Evolutionary conservation across 2,797 vertebrate genomes (phyloP).

Genomic region (Botia kubotai): DNA sequence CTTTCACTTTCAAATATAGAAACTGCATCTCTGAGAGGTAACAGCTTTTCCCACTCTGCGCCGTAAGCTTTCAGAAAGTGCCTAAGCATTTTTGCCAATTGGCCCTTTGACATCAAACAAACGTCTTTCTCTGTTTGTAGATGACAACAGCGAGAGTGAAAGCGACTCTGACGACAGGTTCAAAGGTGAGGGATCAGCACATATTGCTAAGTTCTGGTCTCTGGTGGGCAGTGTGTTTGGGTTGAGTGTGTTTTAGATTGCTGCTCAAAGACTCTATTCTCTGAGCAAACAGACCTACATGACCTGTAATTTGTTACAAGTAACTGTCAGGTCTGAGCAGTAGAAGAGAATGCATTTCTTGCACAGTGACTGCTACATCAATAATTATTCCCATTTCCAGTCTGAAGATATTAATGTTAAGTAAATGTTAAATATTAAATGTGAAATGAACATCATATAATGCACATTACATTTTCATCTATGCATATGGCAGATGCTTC

Average conservation of each 20-base stretch:
- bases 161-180: constrained; percentile 99
- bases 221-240: constrained; percentile 31
- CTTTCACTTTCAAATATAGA: constrained; percentile 93
- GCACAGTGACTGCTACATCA: not conserved
- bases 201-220: constrained; percentile 34
- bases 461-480: not conserved
- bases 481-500: not conserved
- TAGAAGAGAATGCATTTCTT: not conserved
- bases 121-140: constrained; percentile 79
- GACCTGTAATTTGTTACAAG: constrained; percentile 40
- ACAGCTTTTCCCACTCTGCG: constrained; percentile 57
- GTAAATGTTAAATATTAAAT: too few species aligned
- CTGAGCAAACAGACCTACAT: constrained; percentile 29
- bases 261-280: constrained; percentile 20
- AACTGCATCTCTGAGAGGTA: constrained; percentile 93
- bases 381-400: not conserved
- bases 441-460: not conserved
- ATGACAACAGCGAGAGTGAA: constrained; percentile 99
- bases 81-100: constrained; percentile 62
- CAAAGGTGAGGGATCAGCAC: constrained; percentile 88
- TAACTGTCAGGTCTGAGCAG: constrained; percentile 24
- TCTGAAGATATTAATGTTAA: not conserved
- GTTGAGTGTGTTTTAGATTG: not conserved
- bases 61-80: constrained; percentile 29
- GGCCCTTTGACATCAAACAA: constrained; percentile 63